These are phyloP conservation scores for Ommatoiulus sabulosus DNA, from an alignment of 2,888 invertebrate genomes.

Conservation along the genomic window DNA sequence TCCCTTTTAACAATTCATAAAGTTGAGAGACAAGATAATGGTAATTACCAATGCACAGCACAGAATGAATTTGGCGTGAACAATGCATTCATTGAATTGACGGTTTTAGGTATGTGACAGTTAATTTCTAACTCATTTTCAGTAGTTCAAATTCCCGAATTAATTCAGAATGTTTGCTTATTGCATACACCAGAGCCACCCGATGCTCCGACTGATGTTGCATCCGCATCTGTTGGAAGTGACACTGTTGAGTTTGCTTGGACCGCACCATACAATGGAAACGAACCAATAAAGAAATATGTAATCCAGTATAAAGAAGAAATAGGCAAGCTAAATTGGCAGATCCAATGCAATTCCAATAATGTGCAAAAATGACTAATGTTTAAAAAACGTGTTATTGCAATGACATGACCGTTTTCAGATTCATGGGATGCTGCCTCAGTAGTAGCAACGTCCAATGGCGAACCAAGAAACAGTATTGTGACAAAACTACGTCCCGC, in stretches of 20 bases:
- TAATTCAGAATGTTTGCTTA: slow-evolving; percentile 7
- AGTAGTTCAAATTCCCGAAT: neutral
- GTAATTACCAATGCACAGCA: slow-evolving; percentile 84
- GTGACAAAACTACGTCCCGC: slow-evolving; percentile 82
- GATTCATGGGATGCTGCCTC: slow-evolving; percentile 51
- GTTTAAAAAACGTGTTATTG: no score
- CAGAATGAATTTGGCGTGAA: slow-evolving; percentile 78
- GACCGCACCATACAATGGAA: slow-evolving; percentile 66
- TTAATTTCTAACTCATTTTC: no score
- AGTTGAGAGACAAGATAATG: slow-evolving; percentile 79
- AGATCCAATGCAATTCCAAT: no score
- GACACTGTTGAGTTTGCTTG: slow-evolving; percentile 64
- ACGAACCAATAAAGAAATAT: slow-evolving; percentile 64
- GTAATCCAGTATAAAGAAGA: slow-evolving; percentile 64
- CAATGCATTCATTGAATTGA: slow-evolving; percentile 73
- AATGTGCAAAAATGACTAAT: no score
- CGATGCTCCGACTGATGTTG: slow-evolving; percentile 64
- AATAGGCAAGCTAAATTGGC: neutral
- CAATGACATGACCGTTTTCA: no score
- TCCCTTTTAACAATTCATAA: slow-evolving; percentile 38
- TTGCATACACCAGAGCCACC: slow-evolving; percentile 64
- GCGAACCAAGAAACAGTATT: slow-evolving; percentile 58
- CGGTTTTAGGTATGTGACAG: slow-evolving; percentile 90
- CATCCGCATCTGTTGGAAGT: slow-evolving; percentile 63
- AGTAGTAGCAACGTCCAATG: slow-evolving; percentile 56